phyloP scores from a whole-genome alignment of 2,888 invertebrate species.

The Sphaerophoria taeniata region DNA sequence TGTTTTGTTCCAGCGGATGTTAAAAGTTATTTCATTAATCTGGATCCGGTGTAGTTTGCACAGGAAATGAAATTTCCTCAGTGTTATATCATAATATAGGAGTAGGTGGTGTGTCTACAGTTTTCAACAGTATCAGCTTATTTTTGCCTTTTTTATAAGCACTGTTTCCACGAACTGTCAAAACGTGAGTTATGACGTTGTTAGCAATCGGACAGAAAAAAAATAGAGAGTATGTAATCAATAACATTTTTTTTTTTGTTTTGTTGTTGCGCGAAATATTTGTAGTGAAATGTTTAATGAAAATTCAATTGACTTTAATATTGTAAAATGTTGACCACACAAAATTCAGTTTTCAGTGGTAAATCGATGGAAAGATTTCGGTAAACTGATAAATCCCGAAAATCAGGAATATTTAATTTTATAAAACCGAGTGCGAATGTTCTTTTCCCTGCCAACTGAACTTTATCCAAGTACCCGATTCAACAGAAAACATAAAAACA shows the following conservation, averaged over 20 bases:
- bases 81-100: background rate
- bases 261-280: background rate
- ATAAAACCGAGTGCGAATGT: slow-evolving; percentile 17
- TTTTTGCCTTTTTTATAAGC: background rate
- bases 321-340: background rate
- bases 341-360: background rate
- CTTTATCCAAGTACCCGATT: too few relatives aligned
- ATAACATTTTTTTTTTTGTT: background rate
- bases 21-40: slow-evolving; percentile 70
- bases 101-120: background rate
- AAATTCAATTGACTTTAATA: background rate
- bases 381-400: too few relatives aligned
- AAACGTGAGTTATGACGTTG: slow-evolving; percentile 25
- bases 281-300: background rate
- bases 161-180: slow-evolving; percentile 14
- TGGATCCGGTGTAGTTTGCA: slow-evolving; percentile 58
- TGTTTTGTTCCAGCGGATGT: slow-evolving; percentile 46
- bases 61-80: slow-evolving; percentile 53
- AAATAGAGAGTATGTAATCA: background rate
- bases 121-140: background rate
- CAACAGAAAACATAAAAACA: too few relatives aligned
- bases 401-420: background rate
- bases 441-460: too few relatives aligned
- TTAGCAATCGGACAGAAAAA: background rate
- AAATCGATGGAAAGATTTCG: too few relatives aligned